Base-by-base conservation (phyloP, 2,113 vertebrate genomes). In the Sinocyclocheilus rhinocerous region DNA sequence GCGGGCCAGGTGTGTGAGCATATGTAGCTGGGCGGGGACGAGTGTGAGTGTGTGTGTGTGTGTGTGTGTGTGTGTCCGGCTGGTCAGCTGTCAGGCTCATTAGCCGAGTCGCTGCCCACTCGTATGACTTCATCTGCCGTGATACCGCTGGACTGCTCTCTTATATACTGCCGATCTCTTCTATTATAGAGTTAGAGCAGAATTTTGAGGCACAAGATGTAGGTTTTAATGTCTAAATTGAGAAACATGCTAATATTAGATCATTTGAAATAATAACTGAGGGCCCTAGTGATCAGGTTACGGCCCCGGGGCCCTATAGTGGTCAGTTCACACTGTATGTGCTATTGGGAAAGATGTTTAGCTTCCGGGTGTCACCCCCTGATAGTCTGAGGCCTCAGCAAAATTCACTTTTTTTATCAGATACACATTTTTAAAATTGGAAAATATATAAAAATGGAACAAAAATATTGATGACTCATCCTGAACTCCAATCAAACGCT, bases 1-100 rank as follows among this genome's bases (percentile, higher is more conserved):
- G 93, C 90, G 89, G 94, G 94, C 96, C 97, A 99, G 98, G 98
- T 99, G 98, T 87, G 42, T 90, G 90, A 92, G 95, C 96, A 97
- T 97, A 96, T 97, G 96, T 48, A 88, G 81, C 90, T 89, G 94
- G 91, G 94, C 94, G 92, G 86, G 92, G 92, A 76, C 29, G 42
- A 45, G 29, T 29, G 29, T 29, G 29, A 36, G 76, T 42, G 72
- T 70, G 26, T 24, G n/a, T 26, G 75, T 48, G 65, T 79, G 42
- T 84, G 11, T 65, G 39, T 33, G 26, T n/a, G 24, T 24, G 50
- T 18, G 24, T 72, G 85, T 80, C 57, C 88, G 57, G 76, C 24
- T 82, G 75, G 87, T 84, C 82, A 76, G 82, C 81, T 87, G 76
- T 59, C 70, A 76, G 75, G 81, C 82, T 88, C 82, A 84, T 89